Evolutionary conservation across 2,888 invertebrate genomes (phyloP), one percentile per base, ranked within the genome.

Genomic region (Yponomeuta cagnagella): DNA sequence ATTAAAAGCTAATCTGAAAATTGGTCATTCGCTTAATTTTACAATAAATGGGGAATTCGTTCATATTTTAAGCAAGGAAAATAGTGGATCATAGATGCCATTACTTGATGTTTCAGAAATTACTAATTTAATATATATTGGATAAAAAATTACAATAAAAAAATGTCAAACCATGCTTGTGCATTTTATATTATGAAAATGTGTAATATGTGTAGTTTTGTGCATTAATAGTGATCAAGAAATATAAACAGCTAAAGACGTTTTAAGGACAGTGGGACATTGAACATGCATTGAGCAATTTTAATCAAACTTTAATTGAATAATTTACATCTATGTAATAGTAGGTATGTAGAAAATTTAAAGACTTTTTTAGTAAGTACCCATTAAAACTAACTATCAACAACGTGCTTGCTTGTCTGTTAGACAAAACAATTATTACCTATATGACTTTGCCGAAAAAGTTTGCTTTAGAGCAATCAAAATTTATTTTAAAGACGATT

Each of bases 231-330:
- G 37, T 8, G 9, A 30, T 31, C 31, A 12, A 12, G 33, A 4
- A 31, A 31, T 30, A 31, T 33, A 33, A 12, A 68, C 6, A 68
- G 43, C 68, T 68, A 68, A 15, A 67, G 33, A 67, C 9, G 5
- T 23, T 67, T 43, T 67, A 43, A 43, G 10, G 4, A 68, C 12
- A 52, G 23, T 52, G 31, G n/a, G 23, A 68, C 52, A 68, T 8
- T 68, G 30, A 68, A 68, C 52, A 83, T 81, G 80, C 82, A 79
- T 84, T 85, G 83, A 84, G 84, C 84, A 84, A 84, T 78, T 78
- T 76, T 77, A 74, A 15, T 43, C 43, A 30, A 30, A 58, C 15
- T 58, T 58, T 58, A 58, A 58, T 58, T 58, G 52, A 58, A 58
- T 43, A 43, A 43, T 43, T 43, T 43, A 58, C 15, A 58, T 58